Evolutionary conservation across 2,888 invertebrate genomes (phyloP), one percentile per base, ranked within the genome.

Genomic region (Dioctria rufipes): DNA sequence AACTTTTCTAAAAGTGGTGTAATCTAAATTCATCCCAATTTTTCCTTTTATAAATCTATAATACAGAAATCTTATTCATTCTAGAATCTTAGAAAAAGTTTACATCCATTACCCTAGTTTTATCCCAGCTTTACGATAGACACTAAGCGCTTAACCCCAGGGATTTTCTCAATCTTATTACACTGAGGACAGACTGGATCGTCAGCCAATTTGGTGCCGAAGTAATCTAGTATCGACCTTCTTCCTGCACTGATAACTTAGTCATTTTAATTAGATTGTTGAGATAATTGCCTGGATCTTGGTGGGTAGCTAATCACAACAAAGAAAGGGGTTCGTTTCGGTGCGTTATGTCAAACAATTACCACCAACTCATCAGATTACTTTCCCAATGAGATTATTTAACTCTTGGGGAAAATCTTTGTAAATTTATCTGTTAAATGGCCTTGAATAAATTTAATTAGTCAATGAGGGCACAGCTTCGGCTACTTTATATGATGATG

Each of bases 191-290:
- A 63, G 37, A 39, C 9, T 39, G 61, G 61, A 37, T 39, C 39
- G 37, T 25, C 37, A 63, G 37, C 40, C 40, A 42, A 5, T 65
- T 65, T 42, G 42, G 39, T 25, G 25, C 39, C 42, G 39, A 11
- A 42, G 65, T 65, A 65, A 65, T 65, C 65, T n/a, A n/a, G n/a
- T 65, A 40, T 60, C 60, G 60, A 13, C n/a, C 25, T 25, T 25
- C 13, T 65, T 40, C 65, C 42, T 65, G 42, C 42, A 37, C 65
- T 65, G 65, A 65, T 65, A 65, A 42, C 65, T 65, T 65, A 65
- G 42, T 65, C 65, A 65, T 65, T 65, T 65, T 65, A 65, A 65
- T 65, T 65, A 37, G 65, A 65, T 42, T 42, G 65, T 65, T 65
- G 65, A 65, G 65, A 65, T 65, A 65, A 65, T 65, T 65, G 65